phyloP scores from a whole-genome alignment of 2,113 vertebrate genomes.

The Engystomops pustulosus region DNA sequence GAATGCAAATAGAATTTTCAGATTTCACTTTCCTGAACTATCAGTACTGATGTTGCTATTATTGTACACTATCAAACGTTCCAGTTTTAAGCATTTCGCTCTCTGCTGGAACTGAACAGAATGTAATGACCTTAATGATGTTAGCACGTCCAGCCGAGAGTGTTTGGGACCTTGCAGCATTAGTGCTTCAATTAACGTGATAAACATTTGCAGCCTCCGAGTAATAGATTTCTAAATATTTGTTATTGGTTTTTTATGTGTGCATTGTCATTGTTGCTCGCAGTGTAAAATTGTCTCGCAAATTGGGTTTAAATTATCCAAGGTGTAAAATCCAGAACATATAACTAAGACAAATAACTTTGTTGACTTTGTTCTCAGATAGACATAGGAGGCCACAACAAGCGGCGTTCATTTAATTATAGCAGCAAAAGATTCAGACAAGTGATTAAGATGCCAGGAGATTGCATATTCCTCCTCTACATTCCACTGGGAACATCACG shows the following conservation, averaged over 20 bases:
- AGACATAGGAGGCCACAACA: neutral
- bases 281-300: neutral
- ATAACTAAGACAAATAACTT: neutral
- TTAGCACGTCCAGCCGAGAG: slow-evolving; percentile 5
- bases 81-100: slow-evolving; percentile 34
- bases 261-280: neutral
- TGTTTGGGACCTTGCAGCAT: neutral
- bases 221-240: slow-evolving; percentile 39
- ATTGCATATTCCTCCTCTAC: neutral
- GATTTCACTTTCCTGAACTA: slow-evolving; percentile 35
- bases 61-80: slow-evolving; percentile 40
- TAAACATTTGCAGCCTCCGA: neutral
- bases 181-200: slow-evolving; percentile 16
- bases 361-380: neutral
- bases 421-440: neutral
- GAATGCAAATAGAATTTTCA: slow-evolving; percentile 46
- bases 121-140: slow-evolving; percentile 34
- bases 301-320: neutral
- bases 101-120: slow-evolving; percentile 34
- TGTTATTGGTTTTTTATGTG: slow-evolving; percentile 15
- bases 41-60: slow-evolving; percentile 39
- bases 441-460: slow-evolving; percentile 2
- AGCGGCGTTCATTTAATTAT: neutral
- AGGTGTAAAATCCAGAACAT: neutral
- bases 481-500: neutral